A percentile compares a stretch with the other conserved stretches of the same genome.
Conservation (phyloP, 1,140 invertebrate genomes). For the Teleogryllus occipitalis region DNA sequence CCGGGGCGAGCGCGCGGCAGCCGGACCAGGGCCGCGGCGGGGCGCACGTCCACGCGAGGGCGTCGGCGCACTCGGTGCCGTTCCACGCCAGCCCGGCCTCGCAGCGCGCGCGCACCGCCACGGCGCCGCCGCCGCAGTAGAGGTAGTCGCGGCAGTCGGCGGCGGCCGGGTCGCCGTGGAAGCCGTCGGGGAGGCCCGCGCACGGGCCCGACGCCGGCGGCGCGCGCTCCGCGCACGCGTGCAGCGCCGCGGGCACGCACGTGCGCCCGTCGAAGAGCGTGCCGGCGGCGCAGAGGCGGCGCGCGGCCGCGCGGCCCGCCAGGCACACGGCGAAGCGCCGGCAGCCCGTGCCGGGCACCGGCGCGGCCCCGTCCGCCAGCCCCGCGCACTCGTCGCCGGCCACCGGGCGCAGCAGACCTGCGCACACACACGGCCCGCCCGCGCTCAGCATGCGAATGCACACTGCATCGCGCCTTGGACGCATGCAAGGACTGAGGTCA, state of each 20-base stretch:
- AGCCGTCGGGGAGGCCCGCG: conserved; percentile 24
- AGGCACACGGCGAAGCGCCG: conserved; percentile 10
- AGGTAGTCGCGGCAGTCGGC: conserved; percentile 32
- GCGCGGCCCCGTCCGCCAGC: too few relatives aligned
- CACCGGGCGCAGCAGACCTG: not conserved
- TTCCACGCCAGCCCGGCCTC: conserved; percentile 34
- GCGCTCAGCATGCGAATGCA: too few relatives aligned
- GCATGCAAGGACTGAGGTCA: too few relatives aligned
- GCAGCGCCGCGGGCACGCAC: conserved; percentile 29
- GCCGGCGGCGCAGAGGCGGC: conserved; percentile 36
- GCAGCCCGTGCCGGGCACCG: not conserved
- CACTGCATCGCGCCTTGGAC: too few relatives aligned
- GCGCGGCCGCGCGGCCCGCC: not conserved
- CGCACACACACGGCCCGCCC: too few relatives aligned
- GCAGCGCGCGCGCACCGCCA: conserved; percentile 29
- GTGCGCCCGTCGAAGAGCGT: conserved; percentile 37
- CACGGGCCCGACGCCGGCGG: conserved; percentile 29
- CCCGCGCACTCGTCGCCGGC: not conserved
- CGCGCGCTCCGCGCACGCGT: not conserved
- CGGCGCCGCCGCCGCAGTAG: conserved; percentile 30
- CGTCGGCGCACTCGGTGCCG: conserved; percentile 29
- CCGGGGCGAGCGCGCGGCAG: conserved; percentile 39
- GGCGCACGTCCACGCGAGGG: conserved; percentile 8
- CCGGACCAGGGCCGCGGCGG: conserved; percentile 28
- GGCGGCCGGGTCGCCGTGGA: conserved; percentile 27